Evolutionary conservation across 1,140 invertebrate species (phyloP).

Genomic region (Caerostris darwini): DNA sequence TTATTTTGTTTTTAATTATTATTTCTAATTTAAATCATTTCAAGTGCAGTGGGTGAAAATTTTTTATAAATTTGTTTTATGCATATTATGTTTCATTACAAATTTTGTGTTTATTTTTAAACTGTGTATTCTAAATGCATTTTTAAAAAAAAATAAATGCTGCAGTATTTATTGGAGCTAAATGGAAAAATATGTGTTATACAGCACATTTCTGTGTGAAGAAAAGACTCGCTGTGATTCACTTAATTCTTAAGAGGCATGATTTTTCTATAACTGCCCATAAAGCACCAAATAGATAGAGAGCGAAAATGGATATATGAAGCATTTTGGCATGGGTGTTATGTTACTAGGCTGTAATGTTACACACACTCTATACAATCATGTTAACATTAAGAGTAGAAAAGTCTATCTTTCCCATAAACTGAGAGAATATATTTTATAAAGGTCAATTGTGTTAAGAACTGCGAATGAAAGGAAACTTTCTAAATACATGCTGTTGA

Average conservation of each 20-base stretch:
- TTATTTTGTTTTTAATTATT: too few relatives aligned
- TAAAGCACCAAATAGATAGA: slow-evolving; percentile 58
- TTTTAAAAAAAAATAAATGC: background rate
- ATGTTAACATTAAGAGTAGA: background rate
- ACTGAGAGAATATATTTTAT: slow-evolving; percentile 6
- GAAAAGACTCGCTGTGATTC: slow-evolving; percentile 67
- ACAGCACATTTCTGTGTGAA: slow-evolving; percentile 62
- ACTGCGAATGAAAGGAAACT: background rate
- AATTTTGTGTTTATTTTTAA: too few relatives aligned
- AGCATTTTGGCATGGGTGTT: slow-evolving; percentile 52
- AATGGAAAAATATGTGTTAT: slow-evolving; percentile 31
- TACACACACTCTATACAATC: background rate
- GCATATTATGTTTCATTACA: too few relatives aligned
- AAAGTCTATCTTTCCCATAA: background rate
- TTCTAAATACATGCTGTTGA: too few relatives aligned
- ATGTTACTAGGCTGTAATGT: background rate
- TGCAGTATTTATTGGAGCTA: slow-evolving; percentile 37
- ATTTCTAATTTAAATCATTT: too few relatives aligned
- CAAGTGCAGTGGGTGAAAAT: too few relatives aligned
- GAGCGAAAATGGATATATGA: background rate
- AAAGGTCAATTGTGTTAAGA: background rate
- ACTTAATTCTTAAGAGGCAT: slow-evolving; percentile 52
- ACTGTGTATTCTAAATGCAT: background rate
- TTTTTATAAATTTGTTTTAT: too few relatives aligned
- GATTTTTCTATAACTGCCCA: slow-evolving; percentile 49